phyloP scores from a whole-genome alignment of 2,888 invertebrate species.

The Cephus pygmeus region DNA sequence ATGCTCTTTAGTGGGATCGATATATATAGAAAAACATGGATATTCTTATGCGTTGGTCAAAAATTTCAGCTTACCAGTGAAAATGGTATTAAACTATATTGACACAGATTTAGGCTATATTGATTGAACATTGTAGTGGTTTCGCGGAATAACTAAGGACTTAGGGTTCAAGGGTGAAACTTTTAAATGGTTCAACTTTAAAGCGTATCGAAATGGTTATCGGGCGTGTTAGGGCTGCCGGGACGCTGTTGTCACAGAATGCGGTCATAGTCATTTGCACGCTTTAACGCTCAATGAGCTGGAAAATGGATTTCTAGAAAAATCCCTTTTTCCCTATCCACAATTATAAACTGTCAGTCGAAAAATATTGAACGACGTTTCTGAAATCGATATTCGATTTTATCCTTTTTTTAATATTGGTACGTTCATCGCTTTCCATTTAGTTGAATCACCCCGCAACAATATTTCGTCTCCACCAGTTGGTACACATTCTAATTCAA shows the following conservation, averaged over 20 bases:
- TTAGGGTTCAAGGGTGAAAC: background rate
- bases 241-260: background rate
- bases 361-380: background rate
- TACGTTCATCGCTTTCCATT: background rate
- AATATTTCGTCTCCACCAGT: background rate
- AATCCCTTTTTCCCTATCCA: background rate
- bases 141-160: background rate
- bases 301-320: background rate
- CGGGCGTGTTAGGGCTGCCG: background rate
- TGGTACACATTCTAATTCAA: background rate
- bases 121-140: background rate
- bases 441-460: background rate
- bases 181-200: background rate
- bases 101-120: background rate
- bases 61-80: background rate
- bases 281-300: background rate
- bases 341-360: background rate
- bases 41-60: background rate
- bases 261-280: background rate
- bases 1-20: background rate
- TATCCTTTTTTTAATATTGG: background rate
- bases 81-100: background rate
- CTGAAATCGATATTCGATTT: background rate
- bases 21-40: background rate
- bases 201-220: background rate